Percentiles rank a stretch among this genome's conserved stretches.
Conservation (phyloP, 2,888 invertebrate genomes). For the Selenia dentaria region DNA sequence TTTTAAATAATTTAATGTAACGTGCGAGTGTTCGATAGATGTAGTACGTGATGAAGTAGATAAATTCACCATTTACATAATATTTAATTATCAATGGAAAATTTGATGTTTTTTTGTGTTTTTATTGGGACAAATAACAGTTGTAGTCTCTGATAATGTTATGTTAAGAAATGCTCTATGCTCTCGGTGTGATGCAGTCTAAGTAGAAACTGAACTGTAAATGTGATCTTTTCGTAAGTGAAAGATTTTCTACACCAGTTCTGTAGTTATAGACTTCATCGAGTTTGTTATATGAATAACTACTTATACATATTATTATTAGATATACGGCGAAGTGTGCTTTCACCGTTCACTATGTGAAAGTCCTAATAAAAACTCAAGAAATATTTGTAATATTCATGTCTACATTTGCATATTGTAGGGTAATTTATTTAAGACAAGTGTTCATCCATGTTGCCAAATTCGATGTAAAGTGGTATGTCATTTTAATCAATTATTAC, state of each 20-base stretch:
- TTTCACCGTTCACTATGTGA: conserved; percentile 16
- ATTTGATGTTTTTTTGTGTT: conserved; percentile 8
- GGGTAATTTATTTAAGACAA: conserved; percentile 50
- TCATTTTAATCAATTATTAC: conserved; percentile 72
- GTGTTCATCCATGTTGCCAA: conserved; percentile 83
- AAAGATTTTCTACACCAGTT: conserved; percentile 21
- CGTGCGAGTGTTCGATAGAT: conserved; percentile 83
- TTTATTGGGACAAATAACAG: conserved; percentile 2
- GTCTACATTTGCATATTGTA: conserved; percentile 43
- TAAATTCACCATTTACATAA: conserved; percentile 52
- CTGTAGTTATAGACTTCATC: not conserved
- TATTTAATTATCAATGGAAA: conserved; percentile 48
- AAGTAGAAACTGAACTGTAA: conserved; percentile 9
- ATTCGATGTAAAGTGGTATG: conserved; percentile 74
- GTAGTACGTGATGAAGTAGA: conserved; percentile 77
- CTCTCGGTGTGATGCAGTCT: conserved; percentile 6
- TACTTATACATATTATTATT: not conserved
- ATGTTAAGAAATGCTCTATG: not conserved
- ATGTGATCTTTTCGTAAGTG: conserved; percentile 8
- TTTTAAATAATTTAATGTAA: conserved; percentile 79
- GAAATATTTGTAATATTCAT: conserved; percentile 26
- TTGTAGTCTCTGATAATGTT: not conserved
- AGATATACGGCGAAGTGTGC: not conserved
- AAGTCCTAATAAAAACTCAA: conserved; percentile 28
- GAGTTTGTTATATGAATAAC: not conserved